A percentile compares a stretch with the other conserved stretches of the same genome.
These are phyloP conservation scores for Adelognathus sp. DNA, from an alignment of 2,888 invertebrate species.

Conservation along the genomic window DNA sequence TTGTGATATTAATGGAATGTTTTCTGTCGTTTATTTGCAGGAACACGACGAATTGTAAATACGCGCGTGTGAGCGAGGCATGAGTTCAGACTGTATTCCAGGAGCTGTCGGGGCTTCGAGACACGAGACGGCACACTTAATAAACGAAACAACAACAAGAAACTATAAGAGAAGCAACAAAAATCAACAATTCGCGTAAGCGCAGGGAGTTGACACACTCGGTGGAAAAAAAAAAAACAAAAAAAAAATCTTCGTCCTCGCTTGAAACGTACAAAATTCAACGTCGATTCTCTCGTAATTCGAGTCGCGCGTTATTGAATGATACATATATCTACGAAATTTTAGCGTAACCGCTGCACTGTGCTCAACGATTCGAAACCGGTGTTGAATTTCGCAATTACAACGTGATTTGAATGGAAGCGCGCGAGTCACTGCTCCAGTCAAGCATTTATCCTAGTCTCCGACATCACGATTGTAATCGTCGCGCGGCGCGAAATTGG, in stretches of 20 bases:
- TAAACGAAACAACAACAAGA: slow-evolving; percentile 45
- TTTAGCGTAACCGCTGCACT: neutral
- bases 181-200: slow-evolving; percentile 27
- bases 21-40: slow-evolving; percentile 75
- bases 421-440: neutral
- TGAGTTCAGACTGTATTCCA: slow-evolving; percentile 80
- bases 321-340: no score
- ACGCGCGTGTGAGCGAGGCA: slow-evolving; percentile 72
- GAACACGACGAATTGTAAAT: slow-evolving; percentile 84
- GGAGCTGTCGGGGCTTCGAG: slow-evolving; percentile 72
- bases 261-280: slow-evolving; percentile 56
- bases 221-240: no score
- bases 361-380: neutral
- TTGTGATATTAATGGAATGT: slow-evolving; percentile 12
- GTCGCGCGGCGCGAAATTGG: neutral
- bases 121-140: slow-evolving; percentile 25
- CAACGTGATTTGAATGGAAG: neutral
- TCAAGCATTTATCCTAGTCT: slow-evolving; percentile 60
- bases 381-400: neutral
- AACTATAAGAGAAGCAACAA: slow-evolving; percentile 44
- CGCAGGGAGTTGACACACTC: slow-evolving; percentile 13
- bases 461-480: slow-evolving; percentile 37
- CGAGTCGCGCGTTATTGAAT: slow-evolving; percentile 11
- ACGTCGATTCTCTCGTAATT: slow-evolving; percentile 35
- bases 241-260: slow-evolving; percentile 36